phyloP scores from a whole-genome alignment of 2,113 vertebrate species.

The Saimiri boliviensis region DNA sequence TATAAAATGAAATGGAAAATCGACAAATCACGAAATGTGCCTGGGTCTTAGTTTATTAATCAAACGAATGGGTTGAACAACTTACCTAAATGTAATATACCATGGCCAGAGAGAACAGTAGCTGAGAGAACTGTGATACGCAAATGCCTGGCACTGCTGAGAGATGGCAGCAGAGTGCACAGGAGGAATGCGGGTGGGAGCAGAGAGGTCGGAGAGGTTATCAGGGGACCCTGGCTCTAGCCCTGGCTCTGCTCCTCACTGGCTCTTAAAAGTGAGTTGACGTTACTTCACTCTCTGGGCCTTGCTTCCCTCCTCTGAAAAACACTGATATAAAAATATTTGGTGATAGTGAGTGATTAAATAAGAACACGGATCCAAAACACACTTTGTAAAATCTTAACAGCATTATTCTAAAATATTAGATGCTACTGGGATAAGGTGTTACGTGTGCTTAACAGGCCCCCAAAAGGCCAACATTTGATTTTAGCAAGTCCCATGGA shows the following conservation, averaged over 20 bases:
- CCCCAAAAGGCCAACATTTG: not conserved
- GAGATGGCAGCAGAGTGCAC: not conserved
- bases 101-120: not conserved
- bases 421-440: not conserved
- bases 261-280: not conserved
- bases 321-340: not conserved
- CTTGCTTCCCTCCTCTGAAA: not conserved
- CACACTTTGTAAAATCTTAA: not conserved
- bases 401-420: not conserved
- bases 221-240: not conserved
- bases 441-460: fast-evolving
- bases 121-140: not conserved
- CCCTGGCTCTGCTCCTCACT: not conserved
- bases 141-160: not conserved
- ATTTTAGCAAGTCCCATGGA: not conserved
- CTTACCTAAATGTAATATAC: not conserved
- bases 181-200: fast-evolving
- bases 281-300: not conserved
- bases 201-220: not conserved
- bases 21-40: not conserved
- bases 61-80: conserved; percentile 4
- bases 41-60: conserved; percentile 21
- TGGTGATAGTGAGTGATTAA: conserved; percentile 1
- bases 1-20: conserved; percentile 38
- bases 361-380: not conserved